Conservation (phyloP, 2,113 vertebrate species). For the Silurus glanis region DNA sequence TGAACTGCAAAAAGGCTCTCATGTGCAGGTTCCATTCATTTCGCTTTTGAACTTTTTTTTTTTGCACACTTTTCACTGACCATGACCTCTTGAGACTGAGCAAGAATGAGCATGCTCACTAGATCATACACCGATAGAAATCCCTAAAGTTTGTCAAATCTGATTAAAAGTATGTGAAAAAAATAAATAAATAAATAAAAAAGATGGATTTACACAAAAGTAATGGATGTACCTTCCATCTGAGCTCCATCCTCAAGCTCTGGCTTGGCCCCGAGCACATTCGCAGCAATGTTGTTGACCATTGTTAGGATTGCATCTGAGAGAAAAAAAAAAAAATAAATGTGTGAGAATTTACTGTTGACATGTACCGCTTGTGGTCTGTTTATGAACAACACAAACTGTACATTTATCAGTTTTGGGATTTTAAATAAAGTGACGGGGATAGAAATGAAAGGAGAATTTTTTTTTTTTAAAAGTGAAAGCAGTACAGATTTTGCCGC, state of each 20-base stretch:
- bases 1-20: neutral
- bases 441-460: neutral
- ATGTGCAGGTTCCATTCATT: conserved; percentile 5
- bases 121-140: neutral
- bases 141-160: neutral
- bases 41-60: no score
- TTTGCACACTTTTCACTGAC: conserved; percentile 25
- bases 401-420: neutral
- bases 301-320: conserved; percentile 95
- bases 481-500: no score
- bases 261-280: conserved; percentile 91
- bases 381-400: neutral
- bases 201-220: no score
- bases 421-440: neutral
- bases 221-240: conserved; percentile 75
- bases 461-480: no score
- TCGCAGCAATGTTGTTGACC: conserved; percentile 99
- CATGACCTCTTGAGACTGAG: neutral
- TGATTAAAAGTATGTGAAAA: neutral
- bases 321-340: conserved; percentile 50
- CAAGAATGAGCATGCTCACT: neutral
- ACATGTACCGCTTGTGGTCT: neutral
- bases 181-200: neutral
- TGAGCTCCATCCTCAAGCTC: conserved; percentile 74
- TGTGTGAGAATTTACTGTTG: neutral